Conservation (phyloP, 2,888 invertebrate genomes). For the Drosophila paracracens region DNA sequence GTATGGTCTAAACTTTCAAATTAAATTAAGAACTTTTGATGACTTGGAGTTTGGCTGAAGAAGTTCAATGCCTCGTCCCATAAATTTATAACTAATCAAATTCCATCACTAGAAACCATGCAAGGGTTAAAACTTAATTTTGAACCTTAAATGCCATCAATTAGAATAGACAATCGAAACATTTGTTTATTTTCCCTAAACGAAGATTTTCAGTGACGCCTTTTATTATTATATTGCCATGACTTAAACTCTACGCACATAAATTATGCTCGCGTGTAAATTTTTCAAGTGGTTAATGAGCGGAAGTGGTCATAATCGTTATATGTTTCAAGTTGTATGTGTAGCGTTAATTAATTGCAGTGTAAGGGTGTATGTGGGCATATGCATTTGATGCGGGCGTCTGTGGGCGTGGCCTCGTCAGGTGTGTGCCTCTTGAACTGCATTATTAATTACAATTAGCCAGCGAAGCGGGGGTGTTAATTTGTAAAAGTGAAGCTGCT, state of each 20-base stretch:
- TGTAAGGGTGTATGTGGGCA: slow-evolving; percentile 6
- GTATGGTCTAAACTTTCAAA: slow-evolving; percentile 66
- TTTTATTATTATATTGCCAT: slow-evolving; percentile 26
- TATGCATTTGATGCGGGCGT: not conserved
- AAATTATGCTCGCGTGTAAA: slow-evolving; percentile 68
- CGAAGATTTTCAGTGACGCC: slow-evolving; percentile 14
- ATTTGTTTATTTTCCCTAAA: not conserved
- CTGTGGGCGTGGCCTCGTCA: slow-evolving; percentile 53
- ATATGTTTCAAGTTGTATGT: slow-evolving; percentile 62
- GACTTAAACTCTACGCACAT: slow-evolving; percentile 44
- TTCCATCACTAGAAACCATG: slow-evolving; percentile 30
- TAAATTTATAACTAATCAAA: slow-evolving; percentile 34
- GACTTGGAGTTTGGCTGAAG: not conserved
- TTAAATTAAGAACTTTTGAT: slow-evolving; percentile 59
- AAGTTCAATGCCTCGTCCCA: slow-evolving; percentile 37
- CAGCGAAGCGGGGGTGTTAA: slow-evolving; percentile 55
- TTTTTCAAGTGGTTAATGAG: slow-evolving; percentile 78
- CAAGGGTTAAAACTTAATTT: slow-evolving; percentile 17
- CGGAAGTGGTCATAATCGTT: slow-evolving; percentile 74
- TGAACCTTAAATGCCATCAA: slow-evolving; percentile 24
- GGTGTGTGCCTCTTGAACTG: slow-evolving; percentile 51
- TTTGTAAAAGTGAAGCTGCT: slow-evolving; percentile 71
- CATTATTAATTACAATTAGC: slow-evolving; percentile 76
- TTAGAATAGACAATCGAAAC: slow-evolving; percentile 22
- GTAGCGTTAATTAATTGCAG: slow-evolving; percentile 57